These are phyloP conservation scores for Thera obeliscata DNA, from an alignment of 2,888 invertebrate genomes.

Conservation along the genomic window DNA sequence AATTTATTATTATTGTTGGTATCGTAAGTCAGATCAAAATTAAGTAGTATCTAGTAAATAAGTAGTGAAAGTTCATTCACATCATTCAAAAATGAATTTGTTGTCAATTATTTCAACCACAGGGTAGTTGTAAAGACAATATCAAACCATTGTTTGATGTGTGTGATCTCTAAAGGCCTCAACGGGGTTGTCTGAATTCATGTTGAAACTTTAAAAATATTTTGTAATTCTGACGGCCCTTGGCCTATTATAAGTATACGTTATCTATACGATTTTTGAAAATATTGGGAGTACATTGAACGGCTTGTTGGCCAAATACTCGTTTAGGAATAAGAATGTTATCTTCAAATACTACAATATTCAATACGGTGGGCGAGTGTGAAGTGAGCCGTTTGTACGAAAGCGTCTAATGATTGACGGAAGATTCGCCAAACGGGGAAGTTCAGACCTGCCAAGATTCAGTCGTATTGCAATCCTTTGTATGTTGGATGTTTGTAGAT, in stretches of 20 bases:
- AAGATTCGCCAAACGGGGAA: too few relatives aligned
- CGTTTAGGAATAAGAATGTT: neutral
- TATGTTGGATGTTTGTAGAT: too few relatives aligned
- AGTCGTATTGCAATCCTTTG: too few relatives aligned
- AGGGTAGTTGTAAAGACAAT: slow-evolving; percentile 21
- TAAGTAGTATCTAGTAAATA: slow-evolving; percentile 1
- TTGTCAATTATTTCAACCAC: slow-evolving; percentile 19
- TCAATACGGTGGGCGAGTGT: neutral
- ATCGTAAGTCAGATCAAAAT: slow-evolving; percentile 2
- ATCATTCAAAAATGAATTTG: slow-evolving; percentile 5
- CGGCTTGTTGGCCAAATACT: slow-evolving; percentile 26
- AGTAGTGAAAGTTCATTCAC: slow-evolving; percentile 10
- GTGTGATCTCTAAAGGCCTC: neutral
- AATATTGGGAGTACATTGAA: neutral
- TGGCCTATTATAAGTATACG: neutral
- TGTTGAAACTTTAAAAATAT: neutral
- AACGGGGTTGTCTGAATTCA: slow-evolving; percentile 8
- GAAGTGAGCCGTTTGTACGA: too few relatives aligned
- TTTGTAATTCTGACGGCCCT: slow-evolving; percentile 9
- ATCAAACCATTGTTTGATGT: slow-evolving; percentile 14
- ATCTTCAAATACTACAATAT: neutral
- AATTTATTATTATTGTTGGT: neutral
- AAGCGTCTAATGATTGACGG: too few relatives aligned
- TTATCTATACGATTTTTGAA: slow-evolving; percentile 13
- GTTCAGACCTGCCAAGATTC: too few relatives aligned